Conservation (phyloP, 2,797 vertebrate genomes). For the Petrocephalus schoutedeni region DNA sequence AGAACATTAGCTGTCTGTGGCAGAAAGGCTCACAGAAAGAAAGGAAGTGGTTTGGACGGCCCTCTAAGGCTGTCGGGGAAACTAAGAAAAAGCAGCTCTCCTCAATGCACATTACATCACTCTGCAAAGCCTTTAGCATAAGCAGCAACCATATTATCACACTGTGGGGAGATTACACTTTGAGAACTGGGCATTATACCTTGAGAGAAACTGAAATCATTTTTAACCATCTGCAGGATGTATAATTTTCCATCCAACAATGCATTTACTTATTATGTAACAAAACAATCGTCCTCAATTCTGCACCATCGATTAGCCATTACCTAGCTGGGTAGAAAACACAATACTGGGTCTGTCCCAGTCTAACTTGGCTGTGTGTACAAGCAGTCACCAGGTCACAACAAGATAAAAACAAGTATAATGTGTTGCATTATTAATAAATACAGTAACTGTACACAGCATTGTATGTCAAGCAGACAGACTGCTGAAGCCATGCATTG, state of each 20-base stretch:
- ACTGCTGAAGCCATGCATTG: not conserved
- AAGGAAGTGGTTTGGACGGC: not conserved
- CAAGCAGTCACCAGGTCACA: not conserved
- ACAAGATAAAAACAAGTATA: not conserved
- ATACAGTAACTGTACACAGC: not conserved
- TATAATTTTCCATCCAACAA: not conserved
- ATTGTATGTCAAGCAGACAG: not conserved
- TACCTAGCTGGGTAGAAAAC: not conserved
- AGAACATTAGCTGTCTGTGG: not conserved
- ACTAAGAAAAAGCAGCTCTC: not conserved
- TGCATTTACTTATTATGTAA: not conserved
- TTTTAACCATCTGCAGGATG: not conserved
- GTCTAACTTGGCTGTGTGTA: not conserved
- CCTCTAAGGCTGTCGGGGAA: not conserved
- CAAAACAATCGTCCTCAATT: not conserved
- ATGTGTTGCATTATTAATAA: not conserved
- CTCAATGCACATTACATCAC: not conserved
- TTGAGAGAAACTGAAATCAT: not conserved
- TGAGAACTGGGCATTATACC: not conserved
- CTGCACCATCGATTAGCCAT: not conserved
- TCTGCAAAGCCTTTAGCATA: not conserved
- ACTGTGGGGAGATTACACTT: not conserved
- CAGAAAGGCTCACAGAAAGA: not conserved
- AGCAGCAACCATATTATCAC: not conserved
- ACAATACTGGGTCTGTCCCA: not conserved